These are phyloP conservation scores for Aurelia coerulea DNA, from an alignment of 30 jellyfish, hydroid and myxozoan genomes.

Conservation along the genomic window DNA sequence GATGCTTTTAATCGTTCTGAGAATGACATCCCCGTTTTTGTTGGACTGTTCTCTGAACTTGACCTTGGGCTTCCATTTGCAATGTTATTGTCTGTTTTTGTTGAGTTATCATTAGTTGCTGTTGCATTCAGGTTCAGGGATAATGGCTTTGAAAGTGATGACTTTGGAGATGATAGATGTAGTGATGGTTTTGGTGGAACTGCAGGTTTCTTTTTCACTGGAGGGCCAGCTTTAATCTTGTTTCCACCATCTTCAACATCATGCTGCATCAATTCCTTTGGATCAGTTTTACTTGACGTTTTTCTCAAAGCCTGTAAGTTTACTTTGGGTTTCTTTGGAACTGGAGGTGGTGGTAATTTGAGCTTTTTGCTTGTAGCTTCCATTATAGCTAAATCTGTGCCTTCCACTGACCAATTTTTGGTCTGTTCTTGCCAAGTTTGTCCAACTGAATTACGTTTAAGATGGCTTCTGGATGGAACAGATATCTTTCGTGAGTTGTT, in stretches of 20 bases:
- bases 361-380: not conserved
- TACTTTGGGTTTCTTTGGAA: slow-evolving; percentile 60
- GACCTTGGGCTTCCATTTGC: not conserved
- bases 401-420: not conserved
- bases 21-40: slow-evolving; percentile 39
- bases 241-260: not conserved
- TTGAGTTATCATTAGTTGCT: not conserved
- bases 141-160: not conserved
- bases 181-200: slow-evolving; percentile 52
- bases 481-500: slow-evolving; percentile 52
- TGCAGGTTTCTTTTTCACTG: slow-evolving; percentile 27
- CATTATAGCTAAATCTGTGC: not conserved
- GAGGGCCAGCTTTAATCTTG: too few species aligned
- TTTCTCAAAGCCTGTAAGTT: not conserved
- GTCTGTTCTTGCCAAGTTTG: not conserved
- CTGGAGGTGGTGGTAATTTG: slow-evolving; percentile 78
- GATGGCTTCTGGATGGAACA: slow-evolving; percentile 48
- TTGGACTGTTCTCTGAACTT: slow-evolving; percentile 16
- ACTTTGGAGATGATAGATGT: not conserved
- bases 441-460: slow-evolving; percentile 34
- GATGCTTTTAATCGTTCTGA: slow-evolving; percentile 64
- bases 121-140: not conserved
- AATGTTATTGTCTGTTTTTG: not conserved
- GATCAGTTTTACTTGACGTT: not conserved
- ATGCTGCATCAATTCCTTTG: not conserved